Evolutionary conservation across 2,113 vertebrate genomes (phyloP), one percentile per base, ranked within the genome.

Genomic region (Sphaerodactylus townsendi): DNA sequence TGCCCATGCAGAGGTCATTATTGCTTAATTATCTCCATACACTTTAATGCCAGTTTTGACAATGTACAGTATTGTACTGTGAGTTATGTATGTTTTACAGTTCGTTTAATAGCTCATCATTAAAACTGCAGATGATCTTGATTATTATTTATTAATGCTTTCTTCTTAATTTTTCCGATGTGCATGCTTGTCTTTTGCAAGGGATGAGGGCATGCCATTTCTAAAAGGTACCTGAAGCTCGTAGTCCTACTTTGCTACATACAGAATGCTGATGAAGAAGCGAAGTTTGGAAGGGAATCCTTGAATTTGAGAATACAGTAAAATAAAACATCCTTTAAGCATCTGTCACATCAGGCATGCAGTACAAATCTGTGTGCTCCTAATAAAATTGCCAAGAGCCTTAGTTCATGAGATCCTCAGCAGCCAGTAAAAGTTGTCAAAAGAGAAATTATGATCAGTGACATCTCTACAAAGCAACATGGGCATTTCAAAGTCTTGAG

Each of bases 31-130:
- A 94, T 94, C 93, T 93, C 93, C 94, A 94, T 96, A 94, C 92
- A 95, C 95, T 96, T 96, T 96, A 96, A 95, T 95, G 88, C 93
- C 87, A 88, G 85, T 93, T 94, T 95, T 95, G 92, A 96, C 94
- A 95, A 92, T 92, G 91, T 93, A 90, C 90, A 74, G 92, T 93
- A 92, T 94, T 89, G 90, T 92, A 91, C 92, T 89, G 87, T 94
- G 93, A 94, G 91, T 93, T 94, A 93, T 95, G 92, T 92, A 90
- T 92, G 89, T 87, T 95, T 93, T 93, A 93, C 93, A 94, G 92
- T 95, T 94, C 91, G 92, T 95, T 95, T 93, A 93, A 93, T 92
- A 93, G 92, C 92, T 92, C 93, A 93, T 94, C 87, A 87, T 93
- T 93, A 93, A 92, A 94, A 92, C 92, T 92, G 92, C 91, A 92